These are phyloP conservation scores for Sebastes cheni DNA, from an alignment of 2,797 vertebrate genomes.

Conservation along the genomic window DNA sequence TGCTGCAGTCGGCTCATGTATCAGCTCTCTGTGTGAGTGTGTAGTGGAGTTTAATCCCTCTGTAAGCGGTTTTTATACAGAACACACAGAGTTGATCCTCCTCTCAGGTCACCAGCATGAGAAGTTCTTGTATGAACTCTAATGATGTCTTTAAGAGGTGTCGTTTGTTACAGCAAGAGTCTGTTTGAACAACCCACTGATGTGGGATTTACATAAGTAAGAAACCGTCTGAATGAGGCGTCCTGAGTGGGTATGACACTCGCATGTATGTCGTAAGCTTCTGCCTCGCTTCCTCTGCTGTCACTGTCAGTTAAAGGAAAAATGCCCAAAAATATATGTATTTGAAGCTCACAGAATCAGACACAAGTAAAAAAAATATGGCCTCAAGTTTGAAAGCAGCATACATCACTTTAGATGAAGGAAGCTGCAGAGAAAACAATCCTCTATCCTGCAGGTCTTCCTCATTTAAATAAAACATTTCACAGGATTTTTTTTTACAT, in stretches of 20 bases:
- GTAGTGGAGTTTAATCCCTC: constrained; percentile 13
- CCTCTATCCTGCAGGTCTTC: no score
- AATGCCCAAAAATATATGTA: not conserved
- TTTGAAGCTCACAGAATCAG: no score
- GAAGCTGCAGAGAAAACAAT: no score
- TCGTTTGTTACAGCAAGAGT: not conserved
- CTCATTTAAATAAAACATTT: no score
- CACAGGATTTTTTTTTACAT: no score
- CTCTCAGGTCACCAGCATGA: not conserved
- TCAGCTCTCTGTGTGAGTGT: not conserved
- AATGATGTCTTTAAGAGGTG: not conserved
- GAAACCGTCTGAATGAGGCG: not conserved
- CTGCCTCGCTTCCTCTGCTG: not conserved
- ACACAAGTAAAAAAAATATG: no score
- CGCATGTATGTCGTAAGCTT: not conserved
- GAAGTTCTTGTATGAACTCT: not conserved
- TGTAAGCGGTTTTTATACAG: not conserved
- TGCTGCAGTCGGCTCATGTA: not conserved
- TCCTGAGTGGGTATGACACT: not conserved
- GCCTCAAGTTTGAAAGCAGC: no score
- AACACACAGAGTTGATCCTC: not conserved
- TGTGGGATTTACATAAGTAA: not conserved
- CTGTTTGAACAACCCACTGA: not conserved
- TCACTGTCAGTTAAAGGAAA: not conserved
- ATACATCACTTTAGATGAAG: no score